A percentile compares a stretch with the other conserved stretches of the same genome.
Conservation (phyloP, 1,140 invertebrate species). For the Papilio machaon region DNA sequence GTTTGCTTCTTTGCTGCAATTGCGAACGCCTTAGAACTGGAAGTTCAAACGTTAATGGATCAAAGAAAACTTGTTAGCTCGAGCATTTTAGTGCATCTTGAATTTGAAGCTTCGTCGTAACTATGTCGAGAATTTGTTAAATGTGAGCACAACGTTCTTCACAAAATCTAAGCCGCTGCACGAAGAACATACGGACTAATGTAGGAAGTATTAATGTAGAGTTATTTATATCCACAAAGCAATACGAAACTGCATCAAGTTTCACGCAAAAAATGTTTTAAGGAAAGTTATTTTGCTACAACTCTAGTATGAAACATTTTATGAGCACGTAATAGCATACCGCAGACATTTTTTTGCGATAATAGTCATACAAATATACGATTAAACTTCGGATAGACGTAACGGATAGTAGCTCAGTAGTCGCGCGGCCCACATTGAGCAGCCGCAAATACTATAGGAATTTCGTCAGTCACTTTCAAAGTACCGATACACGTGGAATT, state of each 20-base stretch:
- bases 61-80: conserved; percentile 8
- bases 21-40: neutral
- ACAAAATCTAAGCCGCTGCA: neutral
- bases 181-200: neutral
- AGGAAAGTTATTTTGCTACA: neutral
- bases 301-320: neutral
- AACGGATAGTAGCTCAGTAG: neutral
- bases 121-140: neutral
- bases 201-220: neutral
- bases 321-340: neutral
- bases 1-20: conserved; percentile 4
- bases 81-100: neutral
- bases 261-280: conserved; percentile 11
- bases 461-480: conserved; percentile 31
- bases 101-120: neutral
- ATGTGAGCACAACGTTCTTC: neutral
- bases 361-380: neutral
- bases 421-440: conserved; percentile 20
- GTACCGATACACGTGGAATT: conserved; percentile 22
- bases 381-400: neutral
- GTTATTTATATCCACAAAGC: neutral
- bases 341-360: neutral
- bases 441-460: conserved; percentile 21
- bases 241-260: neutral
- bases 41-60: conserved; percentile 27